phyloP scores from a whole-genome alignment of 1,140 invertebrate species.

The Drosophila tani region DNA sequence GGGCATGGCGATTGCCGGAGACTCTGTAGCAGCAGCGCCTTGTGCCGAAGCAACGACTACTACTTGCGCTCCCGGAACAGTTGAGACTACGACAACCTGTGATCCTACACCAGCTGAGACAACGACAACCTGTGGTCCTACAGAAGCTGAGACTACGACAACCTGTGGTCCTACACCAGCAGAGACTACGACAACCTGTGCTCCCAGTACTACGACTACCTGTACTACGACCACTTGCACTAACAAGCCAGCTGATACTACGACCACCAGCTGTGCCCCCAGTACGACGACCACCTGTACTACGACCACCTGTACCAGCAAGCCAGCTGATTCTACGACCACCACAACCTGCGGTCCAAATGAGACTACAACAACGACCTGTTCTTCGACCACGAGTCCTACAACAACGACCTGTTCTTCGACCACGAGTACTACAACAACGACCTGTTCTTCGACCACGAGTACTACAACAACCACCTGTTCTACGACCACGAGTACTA shows the following conservation, averaged over 20 bases:
- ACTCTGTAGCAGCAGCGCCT: conserved; percentile 2
- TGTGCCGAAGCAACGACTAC: conserved; percentile 44
- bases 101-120: not conserved
- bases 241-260: not conserved
- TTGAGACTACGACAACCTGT: conserved; percentile 20
- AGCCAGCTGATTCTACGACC: too few relatives aligned
- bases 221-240: not conserved
- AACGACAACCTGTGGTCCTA: conserved; percentile 22
- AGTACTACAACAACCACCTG: too few relatives aligned
- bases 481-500: too few relatives aligned
- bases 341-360: too few relatives aligned
- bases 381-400: too few relatives aligned
- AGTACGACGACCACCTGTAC: conserved; percentile 9
- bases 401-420: too few relatives aligned
- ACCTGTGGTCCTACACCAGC: too few relatives aligned
- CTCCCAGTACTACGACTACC: conserved; percentile 15
- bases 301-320: too few relatives aligned
- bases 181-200: conserved; percentile 11
- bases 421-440: too few relatives aligned
- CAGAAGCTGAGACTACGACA: conserved; percentile 7
- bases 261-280: conserved; percentile 17
- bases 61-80: conserved; percentile 14
- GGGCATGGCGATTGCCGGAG: not conserved
- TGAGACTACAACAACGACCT: too few relatives aligned
- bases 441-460: too few relatives aligned